phyloP scores from a whole-genome alignment of 30 jellyfish, hydroid and myxozoan species.

The Turritopsis rubra region DNA sequence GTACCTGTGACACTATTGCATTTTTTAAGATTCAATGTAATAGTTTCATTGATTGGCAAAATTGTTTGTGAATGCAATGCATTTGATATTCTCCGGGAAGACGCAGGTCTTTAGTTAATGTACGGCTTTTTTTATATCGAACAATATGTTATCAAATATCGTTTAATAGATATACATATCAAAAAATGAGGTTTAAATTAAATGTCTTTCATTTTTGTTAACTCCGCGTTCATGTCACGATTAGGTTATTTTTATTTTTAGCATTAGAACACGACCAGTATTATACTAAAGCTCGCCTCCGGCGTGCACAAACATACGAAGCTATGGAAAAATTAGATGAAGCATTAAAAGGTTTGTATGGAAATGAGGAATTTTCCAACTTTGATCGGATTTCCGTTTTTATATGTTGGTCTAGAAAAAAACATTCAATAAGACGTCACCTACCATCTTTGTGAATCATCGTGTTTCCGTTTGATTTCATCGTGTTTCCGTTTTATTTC shows the following conservation, averaged over 20 bases:
- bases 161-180: no score
- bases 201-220: not conserved
- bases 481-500: not conserved
- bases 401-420: not conserved
- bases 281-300: conserved; percentile 78
- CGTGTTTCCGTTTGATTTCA: no score
- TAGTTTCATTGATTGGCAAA: no score
- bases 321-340: conserved; percentile 77
- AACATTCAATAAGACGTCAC: conserved; percentile 2
- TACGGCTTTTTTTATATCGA: no score
- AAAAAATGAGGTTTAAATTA: not conserved
- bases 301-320: conserved; percentile 93
- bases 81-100: no score
- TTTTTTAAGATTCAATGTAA: no score
- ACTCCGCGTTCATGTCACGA: not conserved
- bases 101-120: no score
- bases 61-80: no score
- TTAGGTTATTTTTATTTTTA: no score
- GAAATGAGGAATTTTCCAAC: not conserved
- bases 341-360: conserved; percentile 70
- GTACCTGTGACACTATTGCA: no score
- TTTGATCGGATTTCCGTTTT: not conserved
- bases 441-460: no score
- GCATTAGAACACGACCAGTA: conserved; percentile 59
- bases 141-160: no score